Evolutionary conservation across 2,888 invertebrate genomes (phyloP).

Genomic region (Andrena trimmerana): DNA sequence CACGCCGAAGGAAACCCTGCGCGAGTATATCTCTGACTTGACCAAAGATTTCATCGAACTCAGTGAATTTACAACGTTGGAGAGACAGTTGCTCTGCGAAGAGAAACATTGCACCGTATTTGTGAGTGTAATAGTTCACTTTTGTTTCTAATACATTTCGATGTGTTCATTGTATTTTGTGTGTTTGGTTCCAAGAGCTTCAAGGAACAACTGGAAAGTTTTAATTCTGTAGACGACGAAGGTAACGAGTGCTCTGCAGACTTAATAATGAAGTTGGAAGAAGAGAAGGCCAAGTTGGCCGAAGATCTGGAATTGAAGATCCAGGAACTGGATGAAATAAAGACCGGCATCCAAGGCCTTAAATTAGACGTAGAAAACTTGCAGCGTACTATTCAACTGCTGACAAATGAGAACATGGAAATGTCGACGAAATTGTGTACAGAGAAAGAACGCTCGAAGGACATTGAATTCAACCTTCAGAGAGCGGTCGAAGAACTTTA

Average conservation of each 20-base stretch:
- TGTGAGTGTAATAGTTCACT: constrained; percentile 23
- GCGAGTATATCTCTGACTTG: constrained; percentile 85
- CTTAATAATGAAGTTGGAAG: constrained; percentile 40
- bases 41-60: constrained; percentile 87
- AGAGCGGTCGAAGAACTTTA: constrained; percentile 70
- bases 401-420: constrained; percentile 80
- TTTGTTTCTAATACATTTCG: neutral
- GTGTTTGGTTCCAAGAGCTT: neutral
- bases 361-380: constrained; percentile 76
- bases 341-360: constrained; percentile 75
- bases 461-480: constrained; percentile 52
- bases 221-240: constrained; percentile 18
- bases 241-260: constrained; percentile 20
- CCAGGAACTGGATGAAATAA: constrained; percentile 77
- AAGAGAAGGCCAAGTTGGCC: constrained; percentile 74
- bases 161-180: neutral
- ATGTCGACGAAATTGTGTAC: constrained; percentile 73
- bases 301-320: constrained; percentile 73
- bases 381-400: constrained; percentile 74
- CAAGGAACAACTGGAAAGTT: neutral
- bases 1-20: constrained; percentile 78
- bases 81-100: constrained; percentile 85
- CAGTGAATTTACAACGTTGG: constrained; percentile 87
- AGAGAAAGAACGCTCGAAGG: constrained; percentile 64
- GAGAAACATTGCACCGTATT: neutral